These are phyloP conservation scores for Scleropages formosus DNA, from an alignment of 2,797 vertebrate species.

Conservation along the genomic window DNA sequence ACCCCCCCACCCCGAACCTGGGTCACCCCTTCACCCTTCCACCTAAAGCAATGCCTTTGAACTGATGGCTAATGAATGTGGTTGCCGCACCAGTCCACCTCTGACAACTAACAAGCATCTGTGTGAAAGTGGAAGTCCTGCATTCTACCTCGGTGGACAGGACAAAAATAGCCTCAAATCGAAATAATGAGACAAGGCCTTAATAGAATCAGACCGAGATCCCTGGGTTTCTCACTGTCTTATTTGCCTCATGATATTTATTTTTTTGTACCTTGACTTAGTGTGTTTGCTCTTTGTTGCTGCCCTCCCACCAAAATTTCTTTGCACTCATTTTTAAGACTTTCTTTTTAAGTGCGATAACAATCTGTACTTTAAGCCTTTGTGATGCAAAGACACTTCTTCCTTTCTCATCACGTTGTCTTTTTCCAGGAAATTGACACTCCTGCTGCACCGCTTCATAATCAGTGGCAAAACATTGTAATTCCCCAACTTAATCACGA, in stretches of 20 bases:
- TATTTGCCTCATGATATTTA: neutral
- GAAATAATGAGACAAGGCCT: constrained; percentile 72
- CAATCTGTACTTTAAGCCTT: neutral
- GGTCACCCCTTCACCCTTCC: constrained; percentile 26
- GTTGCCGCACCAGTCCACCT: constrained; percentile 34
- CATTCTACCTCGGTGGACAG: constrained; percentile 63
- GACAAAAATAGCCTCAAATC: constrained; percentile 65
- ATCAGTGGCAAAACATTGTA: neutral
- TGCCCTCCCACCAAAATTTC: constrained; percentile 13
- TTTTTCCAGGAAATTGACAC: neutral
- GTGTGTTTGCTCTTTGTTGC: constrained; percentile 8
- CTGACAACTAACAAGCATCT: constrained; percentile 36
- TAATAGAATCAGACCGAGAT: constrained; percentile 35
- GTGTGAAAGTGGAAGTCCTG: constrained; percentile 57
- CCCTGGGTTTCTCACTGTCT: constrained; percentile 19
- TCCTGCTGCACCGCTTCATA: neutral
- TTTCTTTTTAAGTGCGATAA: constrained; percentile 5
- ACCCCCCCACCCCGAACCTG: no score
- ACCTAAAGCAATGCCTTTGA: constrained; percentile 30
- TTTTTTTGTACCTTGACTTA: no score
- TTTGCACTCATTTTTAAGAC: neutral
- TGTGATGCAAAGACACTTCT: neutral
- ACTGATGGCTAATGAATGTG: constrained; percentile 39
- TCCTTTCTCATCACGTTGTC: neutral
- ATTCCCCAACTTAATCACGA: neutral